Percentiles rank a stretch among this genome's conserved stretches.
phyloP scores from a whole-genome alignment of 2,113 vertebrate species.

The Upupa epops region DNA sequence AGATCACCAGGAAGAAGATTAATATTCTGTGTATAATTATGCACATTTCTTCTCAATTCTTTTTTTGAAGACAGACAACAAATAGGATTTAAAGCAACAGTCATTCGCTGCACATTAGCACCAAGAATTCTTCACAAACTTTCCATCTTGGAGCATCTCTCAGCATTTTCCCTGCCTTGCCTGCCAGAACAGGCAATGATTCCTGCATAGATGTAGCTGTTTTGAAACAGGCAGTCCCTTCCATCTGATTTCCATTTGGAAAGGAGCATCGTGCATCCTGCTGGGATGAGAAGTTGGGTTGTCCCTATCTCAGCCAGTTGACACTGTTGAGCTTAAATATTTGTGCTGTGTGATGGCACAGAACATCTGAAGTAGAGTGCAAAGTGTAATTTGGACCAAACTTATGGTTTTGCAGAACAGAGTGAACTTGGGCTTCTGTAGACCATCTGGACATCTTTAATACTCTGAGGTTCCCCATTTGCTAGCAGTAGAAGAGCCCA shows the following conservation, averaged over 20 bases:
- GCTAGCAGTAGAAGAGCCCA: not conserved
- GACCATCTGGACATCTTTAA: not conserved
- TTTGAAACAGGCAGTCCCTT: not conserved
- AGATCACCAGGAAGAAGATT: constrained; percentile 66
- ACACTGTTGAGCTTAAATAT: not conserved
- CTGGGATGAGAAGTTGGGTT: not conserved
- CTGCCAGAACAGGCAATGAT: not conserved
- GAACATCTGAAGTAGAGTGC: not conserved
- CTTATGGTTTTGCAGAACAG: not conserved
- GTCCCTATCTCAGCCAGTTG: not conserved
- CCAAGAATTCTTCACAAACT: not conserved
- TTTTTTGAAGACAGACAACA: constrained; percentile 47
- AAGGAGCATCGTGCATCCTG: not conserved
- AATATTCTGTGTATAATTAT: constrained; percentile 64
- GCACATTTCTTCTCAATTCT: constrained; percentile 52
- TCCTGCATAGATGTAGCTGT: not conserved
- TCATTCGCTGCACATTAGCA: not conserved
- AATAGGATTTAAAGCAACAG: constrained; percentile 63
- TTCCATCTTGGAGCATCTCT: not conserved
- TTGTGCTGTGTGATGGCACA: not conserved
- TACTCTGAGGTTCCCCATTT: not conserved
- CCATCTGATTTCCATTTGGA: not conserved
- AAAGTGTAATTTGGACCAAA: not conserved
- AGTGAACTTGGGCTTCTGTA: not conserved
- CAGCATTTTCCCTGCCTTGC: not conserved